Percentiles rank a stretch among this genome's conserved stretches.
Evolutionary conservation across 2,113 vertebrate genomes (phyloP).

Genomic region (Neolamprologus falcicula): DNA sequence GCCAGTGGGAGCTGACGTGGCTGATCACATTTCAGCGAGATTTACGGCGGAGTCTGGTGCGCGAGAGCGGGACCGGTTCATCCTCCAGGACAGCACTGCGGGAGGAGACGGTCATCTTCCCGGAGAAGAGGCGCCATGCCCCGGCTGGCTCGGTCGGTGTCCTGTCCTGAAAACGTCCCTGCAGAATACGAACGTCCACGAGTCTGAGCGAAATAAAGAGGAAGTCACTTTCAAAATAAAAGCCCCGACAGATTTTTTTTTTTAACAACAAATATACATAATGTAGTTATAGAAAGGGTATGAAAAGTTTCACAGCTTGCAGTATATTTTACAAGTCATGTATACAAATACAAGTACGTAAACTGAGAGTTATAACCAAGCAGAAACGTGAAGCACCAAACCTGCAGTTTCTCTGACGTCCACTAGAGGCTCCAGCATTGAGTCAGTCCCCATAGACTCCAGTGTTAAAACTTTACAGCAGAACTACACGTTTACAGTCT

Average conservation of each 20-base stretch:
- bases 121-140: neutral
- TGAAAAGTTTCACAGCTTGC: fast-evolving
- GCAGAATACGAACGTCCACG: neutral
- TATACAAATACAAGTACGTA: neutral
- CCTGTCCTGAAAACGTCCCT: neutral
- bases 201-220: neutral
- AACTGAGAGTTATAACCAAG: neutral
- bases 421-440: neutral
- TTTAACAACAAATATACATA: neutral
- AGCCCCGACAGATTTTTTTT: fast-evolving
- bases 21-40: neutral
- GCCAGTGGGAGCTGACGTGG: neutral
- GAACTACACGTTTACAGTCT: fast-evolving
- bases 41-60: neutral
- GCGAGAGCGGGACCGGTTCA: neutral
- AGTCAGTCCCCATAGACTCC: neutral
- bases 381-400: neutral
- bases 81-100: neutral
- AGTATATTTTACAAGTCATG: fast-evolving
- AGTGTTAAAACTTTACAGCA: neutral
- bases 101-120: neutral
- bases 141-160: neutral
- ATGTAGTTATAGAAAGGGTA: neutral
- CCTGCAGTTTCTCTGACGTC: neutral
- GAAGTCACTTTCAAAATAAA: neutral